These are phyloP conservation scores for Pedetes capensis DNA, from an alignment of 2,113 vertebrate genomes.

Conservation along the genomic window DNA sequence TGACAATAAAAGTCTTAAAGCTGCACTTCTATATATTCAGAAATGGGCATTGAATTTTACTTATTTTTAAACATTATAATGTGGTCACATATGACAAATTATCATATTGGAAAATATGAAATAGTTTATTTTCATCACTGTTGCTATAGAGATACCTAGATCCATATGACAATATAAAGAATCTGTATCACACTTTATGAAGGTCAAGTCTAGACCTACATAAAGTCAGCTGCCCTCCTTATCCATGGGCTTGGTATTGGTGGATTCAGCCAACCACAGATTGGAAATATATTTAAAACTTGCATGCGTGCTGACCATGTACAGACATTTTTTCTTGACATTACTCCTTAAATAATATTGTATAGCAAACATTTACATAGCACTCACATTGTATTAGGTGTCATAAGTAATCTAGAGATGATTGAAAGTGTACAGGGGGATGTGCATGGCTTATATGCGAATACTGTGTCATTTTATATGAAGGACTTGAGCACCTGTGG, in stretches of 20 bases:
- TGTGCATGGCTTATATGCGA: not conserved
- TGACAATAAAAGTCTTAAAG: slow-evolving; percentile 27
- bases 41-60: not conserved
- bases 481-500: not conserved
- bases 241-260: not conserved
- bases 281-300: not conserved
- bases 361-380: not conserved
- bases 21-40: not conserved
- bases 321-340: not conserved
- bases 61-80: slow-evolving; percentile 7
- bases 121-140: not conserved
- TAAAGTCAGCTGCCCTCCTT: not conserved
- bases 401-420: not conserved
- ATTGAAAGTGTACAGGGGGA: not conserved
- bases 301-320: not conserved
- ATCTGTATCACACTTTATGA: rapidly evolving
- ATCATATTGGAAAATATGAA: not conserved
- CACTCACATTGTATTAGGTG: not conserved
- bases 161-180: not conserved
- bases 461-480: not conserved
- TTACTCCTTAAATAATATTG: not conserved
- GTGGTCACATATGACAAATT: not conserved
- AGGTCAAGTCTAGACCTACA: not conserved
- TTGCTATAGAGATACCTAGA: not conserved
- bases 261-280: not conserved